Conservation (phyloP, 2,113 vertebrate genomes). For the Burhinus oedicnemus region DNA sequence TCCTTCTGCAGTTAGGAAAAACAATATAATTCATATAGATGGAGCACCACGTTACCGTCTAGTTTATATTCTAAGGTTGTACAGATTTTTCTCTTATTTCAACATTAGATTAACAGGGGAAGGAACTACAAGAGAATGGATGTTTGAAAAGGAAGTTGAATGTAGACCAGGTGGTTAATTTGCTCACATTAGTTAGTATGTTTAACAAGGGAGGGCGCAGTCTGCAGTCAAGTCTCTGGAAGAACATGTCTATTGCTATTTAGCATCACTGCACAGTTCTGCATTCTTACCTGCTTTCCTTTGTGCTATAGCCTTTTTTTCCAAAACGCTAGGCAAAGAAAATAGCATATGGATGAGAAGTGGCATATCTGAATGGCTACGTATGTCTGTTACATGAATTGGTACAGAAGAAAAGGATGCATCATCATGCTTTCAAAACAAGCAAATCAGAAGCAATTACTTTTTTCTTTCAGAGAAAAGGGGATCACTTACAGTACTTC, state of each 20-base stretch:
- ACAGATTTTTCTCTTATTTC: background rate
- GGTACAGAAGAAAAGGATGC: background rate
- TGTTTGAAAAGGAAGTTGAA: slow-evolving; percentile 9
- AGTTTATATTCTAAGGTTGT: background rate
- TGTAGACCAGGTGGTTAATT: slow-evolving; percentile 49
- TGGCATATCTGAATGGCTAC: background rate
- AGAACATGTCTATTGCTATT: slow-evolving; percentile 25
- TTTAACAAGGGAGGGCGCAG: slow-evolving; percentile 22
- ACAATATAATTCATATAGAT: background rate
- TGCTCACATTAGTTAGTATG: slow-evolving; percentile 15
- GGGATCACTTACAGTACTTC: slow-evolving; percentile 15
- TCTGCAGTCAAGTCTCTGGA: background rate
- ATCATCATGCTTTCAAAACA: slow-evolving; percentile 31
- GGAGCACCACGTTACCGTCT: background rate
- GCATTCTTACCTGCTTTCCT: background rate
- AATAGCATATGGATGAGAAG: background rate
- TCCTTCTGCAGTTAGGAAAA: background rate
- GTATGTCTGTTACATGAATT: background rate
- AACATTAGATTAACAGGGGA: background rate
- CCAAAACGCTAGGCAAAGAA: background rate
- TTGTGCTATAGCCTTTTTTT: background rate
- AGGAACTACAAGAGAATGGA: background rate
- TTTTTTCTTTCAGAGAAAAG: background rate
- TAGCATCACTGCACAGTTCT: background rate
- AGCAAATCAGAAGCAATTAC: slow-evolving; percentile 30